These are phyloP conservation scores for Aproaerema taeniolella DNA, from an alignment of 2,888 invertebrate species.

Conservation along the genomic window DNA sequence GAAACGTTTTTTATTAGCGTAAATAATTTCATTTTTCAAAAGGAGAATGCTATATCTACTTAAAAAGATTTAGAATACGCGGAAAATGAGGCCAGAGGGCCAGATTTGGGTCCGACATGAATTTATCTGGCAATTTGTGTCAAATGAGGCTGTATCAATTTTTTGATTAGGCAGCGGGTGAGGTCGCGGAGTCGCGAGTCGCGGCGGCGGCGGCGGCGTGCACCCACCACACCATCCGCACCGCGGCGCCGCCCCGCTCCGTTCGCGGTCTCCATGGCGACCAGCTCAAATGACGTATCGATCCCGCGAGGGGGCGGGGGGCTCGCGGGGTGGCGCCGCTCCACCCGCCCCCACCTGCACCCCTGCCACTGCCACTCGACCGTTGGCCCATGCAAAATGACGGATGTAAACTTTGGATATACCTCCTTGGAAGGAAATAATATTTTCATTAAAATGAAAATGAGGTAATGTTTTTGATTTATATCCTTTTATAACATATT, in stretches of 20 bases:
- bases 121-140: no score
- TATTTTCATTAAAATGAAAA: conserved; percentile 75
- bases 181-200: conserved; percentile 37
- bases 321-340: conserved; percentile 69
- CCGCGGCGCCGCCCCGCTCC: conserved; percentile 74
- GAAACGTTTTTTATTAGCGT: no score
- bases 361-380: conserved; percentile 67
- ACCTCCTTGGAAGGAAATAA: conserved; percentile 73
- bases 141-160: no score
- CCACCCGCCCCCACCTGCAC: conserved; percentile 59
- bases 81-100: no score
- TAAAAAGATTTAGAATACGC: no score
- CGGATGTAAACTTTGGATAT: conserved; percentile 76
- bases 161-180: no score
- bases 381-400: conserved; percentile 78
- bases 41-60: no score
- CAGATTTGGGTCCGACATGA: no score
- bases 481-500: conserved; percentile 32
- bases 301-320: conserved; percentile 67
- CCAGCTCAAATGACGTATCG: conserved; percentile 78
- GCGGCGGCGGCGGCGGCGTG: no score
- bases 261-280: conserved; percentile 77
- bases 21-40: no score
- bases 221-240: conserved; percentile 54
- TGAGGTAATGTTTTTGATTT: conserved; percentile 59